These are phyloP conservation scores for Amiota mariae DNA, from an alignment of 2,888 invertebrate species.

Conservation along the genomic window DNA sequence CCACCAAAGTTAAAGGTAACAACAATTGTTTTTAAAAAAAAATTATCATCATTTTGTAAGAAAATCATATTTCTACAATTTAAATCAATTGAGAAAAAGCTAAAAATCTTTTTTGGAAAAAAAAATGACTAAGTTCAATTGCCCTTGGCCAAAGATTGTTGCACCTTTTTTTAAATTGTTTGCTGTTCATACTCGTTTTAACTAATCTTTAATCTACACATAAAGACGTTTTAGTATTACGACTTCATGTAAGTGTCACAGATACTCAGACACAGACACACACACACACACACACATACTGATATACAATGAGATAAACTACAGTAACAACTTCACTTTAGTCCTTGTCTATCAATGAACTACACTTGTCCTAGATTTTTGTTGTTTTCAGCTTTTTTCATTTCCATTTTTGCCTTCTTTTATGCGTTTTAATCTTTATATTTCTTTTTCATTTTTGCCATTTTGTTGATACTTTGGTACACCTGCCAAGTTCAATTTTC, in stretches of 20 bases:
- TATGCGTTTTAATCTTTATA: constrained; percentile 13
- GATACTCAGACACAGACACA: background rate
- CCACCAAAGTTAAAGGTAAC: no score
- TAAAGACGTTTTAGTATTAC: background rate
- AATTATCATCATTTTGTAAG: no score
- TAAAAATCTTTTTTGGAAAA: background rate
- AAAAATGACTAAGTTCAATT: background rate
- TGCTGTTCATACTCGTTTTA: no score
- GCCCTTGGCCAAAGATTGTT: no score
- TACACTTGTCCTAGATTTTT: constrained; percentile 9
- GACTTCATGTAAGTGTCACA: background rate
- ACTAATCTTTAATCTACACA: no score
- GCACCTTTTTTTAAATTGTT: no score
- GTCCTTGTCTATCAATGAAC: no score
- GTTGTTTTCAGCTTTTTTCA: constrained; percentile 52
- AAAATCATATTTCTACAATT: no score
- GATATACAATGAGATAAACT: background rate
- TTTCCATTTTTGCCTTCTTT: background rate
- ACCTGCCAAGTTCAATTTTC: constrained; percentile 46
- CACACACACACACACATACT: background rate
- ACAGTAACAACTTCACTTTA: background rate
- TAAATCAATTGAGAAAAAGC: background rate
- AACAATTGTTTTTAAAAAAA: no score
- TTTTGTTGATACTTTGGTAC: constrained; percentile 59
- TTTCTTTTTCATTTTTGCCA: constrained; percentile 44